Evolutionary conservation across 2,113 vertebrate species (phyloP), one percentile per base, ranked within the genome.

Genomic region (Peucedramus taeniatus): DNA sequence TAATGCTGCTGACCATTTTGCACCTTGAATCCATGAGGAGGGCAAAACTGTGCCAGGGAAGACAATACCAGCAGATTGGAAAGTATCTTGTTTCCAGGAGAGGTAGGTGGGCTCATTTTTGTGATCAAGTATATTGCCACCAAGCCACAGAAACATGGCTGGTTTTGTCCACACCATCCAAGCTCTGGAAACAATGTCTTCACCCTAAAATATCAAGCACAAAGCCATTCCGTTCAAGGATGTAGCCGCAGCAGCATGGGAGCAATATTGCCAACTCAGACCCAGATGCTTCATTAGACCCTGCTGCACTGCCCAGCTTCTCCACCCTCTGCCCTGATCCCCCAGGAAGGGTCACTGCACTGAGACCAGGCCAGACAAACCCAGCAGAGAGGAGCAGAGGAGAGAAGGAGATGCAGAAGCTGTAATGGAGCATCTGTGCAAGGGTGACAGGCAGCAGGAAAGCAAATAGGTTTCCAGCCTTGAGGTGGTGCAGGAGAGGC

Each of bases 311-410:
- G 27, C 40, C 37, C 53, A 71, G 53, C 6, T 40, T 13, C 24
- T 47, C 42, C 28, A 33, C 0, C 0, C 8, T 20, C 30, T 15
- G 1, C 10, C 30, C 31, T 5, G 1, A 22, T 12, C 24, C 59
- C 42, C 35, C 28, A 15, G 28, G 8, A 88, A 75, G 44, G 33
- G 47, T 79, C 83, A 83, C 39, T 15, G 5, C 40, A 31, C 45
- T 6, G 2, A 78, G 31, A 71, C 16, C 23, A 35, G 64, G 31
- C 22, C 68, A 79, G 61, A 75, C 10, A 44, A 70, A 71, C 0
- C 15, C 66, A 90, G 61, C 12, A 68, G 75, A 65, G 79, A 89
- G 49, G 30, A 75, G 70, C 35, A 84, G 63, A 83, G 40, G 12
- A 77, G 37, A 74, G 61, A 49, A 71, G 59, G 17, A 72, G 35